phyloP scores from a whole-genome alignment of 2,888 invertebrate genomes.

The Ochropleura plecta region DNA sequence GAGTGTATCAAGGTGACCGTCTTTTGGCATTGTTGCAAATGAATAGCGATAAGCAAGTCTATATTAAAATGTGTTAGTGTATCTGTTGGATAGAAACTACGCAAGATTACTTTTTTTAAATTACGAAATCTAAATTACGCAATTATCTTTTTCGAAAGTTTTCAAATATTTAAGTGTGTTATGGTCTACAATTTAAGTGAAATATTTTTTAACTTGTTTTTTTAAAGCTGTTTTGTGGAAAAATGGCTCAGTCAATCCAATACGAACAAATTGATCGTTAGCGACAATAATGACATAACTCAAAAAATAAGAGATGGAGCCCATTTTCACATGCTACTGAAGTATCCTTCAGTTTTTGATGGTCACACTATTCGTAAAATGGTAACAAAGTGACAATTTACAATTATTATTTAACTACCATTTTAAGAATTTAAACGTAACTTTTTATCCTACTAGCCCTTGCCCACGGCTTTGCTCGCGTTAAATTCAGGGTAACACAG shows the following conservation, averaged over 20 bases:
- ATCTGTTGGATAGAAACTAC: background rate
- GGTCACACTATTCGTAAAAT: background rate
- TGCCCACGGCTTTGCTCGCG: too few relatives aligned
- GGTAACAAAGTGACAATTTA: too few relatives aligned
- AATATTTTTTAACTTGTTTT: background rate
- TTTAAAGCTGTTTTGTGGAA: background rate
- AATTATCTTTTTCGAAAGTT: background rate
- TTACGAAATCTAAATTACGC: background rate
- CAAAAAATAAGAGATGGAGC: too few relatives aligned
- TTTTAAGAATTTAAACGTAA: too few relatives aligned
- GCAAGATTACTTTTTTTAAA: too few relatives aligned
- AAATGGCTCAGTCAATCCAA: background rate
- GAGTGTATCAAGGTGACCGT: conserved; percentile 42
- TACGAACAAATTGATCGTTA: background rate
- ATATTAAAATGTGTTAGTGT: background rate
- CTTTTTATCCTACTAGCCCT: too few relatives aligned
- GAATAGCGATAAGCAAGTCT: background rate
- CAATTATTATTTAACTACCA: too few relatives aligned
- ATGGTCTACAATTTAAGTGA: background rate
- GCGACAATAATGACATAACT: too few relatives aligned
- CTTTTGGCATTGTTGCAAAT: conserved; percentile 32
- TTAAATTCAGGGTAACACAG: too few relatives aligned
- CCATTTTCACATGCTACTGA: background rate
- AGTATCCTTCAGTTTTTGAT: background rate
- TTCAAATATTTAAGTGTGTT: background rate